Evolutionary conservation across 1,140 invertebrate genomes (phyloP).

Genomic region (Drosophila sp.): DNA sequence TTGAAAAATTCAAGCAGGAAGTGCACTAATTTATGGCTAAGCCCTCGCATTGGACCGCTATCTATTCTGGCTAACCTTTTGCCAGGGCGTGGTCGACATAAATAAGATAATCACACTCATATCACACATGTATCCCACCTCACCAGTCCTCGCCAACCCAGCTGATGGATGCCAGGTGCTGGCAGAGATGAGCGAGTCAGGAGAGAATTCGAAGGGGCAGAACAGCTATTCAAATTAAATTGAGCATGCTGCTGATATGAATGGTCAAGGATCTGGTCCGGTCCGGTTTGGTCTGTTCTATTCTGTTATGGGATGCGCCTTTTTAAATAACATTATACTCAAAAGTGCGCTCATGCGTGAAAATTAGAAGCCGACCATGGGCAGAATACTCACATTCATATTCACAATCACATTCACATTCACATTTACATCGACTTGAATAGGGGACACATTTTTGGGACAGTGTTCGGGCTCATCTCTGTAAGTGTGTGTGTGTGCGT

Average conservation of each 20-base stretch:
- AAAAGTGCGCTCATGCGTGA: conserved; percentile 62
- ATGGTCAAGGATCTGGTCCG: conserved; percentile 57
- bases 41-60: conserved; percentile 2
- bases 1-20: conserved; percentile 50
- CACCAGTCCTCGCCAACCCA: too few species aligned
- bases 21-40: conserved; percentile 70
- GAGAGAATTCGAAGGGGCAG: too few species aligned
- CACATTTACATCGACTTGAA: conserved; percentile 11
- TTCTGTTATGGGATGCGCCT: conserved; percentile 31
- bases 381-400: not conserved
- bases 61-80: conserved; percentile 34
- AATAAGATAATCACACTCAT: conserved; percentile 60
- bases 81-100: conserved; percentile 42
- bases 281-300: not conserved
- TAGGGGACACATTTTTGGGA: conserved; percentile 20
- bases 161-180: conserved; percentile 12
- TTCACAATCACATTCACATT: not conserved
- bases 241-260: conserved; percentile 56
- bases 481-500: conserved; percentile 32
- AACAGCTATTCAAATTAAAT: conserved; percentile 78
- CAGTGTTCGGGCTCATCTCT: conserved; percentile 8
- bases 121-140: conserved; percentile 20
- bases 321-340: conserved; percentile 63
- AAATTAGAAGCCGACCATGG: conserved; percentile 54
- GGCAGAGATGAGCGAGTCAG: not conserved